These are phyloP conservation scores for Scyliorhinus canicula DNA, from an alignment of 2,797 vertebrate genomes.

Conservation along the genomic window DNA sequence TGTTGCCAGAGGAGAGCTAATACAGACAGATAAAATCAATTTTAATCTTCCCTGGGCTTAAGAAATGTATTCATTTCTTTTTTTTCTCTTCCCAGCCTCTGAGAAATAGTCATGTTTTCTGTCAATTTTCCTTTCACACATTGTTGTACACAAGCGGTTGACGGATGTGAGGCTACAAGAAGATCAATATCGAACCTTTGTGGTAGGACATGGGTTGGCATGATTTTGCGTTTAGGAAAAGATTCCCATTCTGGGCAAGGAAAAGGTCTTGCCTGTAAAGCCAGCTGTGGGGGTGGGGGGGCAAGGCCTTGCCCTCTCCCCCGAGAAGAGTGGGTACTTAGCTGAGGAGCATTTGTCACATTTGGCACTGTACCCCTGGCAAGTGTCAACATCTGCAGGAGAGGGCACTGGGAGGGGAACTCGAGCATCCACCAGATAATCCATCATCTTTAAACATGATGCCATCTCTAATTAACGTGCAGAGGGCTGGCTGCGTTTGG, in stretches of 20 bases:
- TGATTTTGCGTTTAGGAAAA: background rate
- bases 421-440: background rate
- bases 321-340: background rate
- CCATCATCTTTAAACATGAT: background rate
- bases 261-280: background rate
- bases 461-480: background rate
- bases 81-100: background rate
- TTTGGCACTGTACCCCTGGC: background rate
- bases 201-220: background rate
- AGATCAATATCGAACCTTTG: background rate
- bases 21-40: slow-evolving; percentile 31
- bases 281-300: too few relatives aligned
- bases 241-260: background rate
- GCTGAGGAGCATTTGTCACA: background rate
- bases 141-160: background rate
- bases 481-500: background rate
- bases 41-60: slow-evolving; percentile 30
- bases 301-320: too few relatives aligned
- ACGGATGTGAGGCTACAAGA: background rate
- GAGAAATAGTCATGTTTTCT: slow-evolving; percentile 25
- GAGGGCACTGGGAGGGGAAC: background rate
- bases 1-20: slow-evolving; percentile 11
- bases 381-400: background rate
- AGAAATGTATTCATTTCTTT: slow-evolving; percentile 21
- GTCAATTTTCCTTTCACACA: slow-evolving; percentile 9